These are phyloP conservation scores for Aurelia sp. DNA, from an alignment of 30 jellyfish, hydroid and myxozoan species.

Conservation along the genomic window DNA sequence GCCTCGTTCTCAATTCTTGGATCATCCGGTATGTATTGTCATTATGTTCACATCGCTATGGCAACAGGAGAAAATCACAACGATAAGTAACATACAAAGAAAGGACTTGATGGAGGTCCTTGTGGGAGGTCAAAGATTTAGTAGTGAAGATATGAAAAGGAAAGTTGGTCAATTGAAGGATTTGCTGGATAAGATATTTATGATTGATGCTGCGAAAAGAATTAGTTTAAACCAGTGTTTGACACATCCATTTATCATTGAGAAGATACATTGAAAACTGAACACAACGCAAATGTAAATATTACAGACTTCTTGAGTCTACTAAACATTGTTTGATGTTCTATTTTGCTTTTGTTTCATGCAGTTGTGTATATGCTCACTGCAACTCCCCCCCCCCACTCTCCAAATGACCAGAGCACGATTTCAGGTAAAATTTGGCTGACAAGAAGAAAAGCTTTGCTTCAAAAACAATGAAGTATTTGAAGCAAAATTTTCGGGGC, in stretches of 20 bases:
- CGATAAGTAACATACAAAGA: slow-evolving; percentile 80
- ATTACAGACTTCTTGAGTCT: background rate
- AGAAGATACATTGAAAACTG: slow-evolving; percentile 69
- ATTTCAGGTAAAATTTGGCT: background rate
- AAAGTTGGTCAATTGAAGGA: slow-evolving; percentile 97
- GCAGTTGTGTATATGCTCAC: too few relatives aligned
- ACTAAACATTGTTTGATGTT: background rate
- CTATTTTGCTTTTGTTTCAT: too few relatives aligned
- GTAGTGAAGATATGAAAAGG: slow-evolving; percentile 81
- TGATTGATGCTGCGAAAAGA: slow-evolving; percentile 96
- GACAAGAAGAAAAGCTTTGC: background rate
- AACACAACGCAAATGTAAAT: background rate
- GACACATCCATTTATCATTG: slow-evolving; percentile 89
- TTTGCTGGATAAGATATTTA: slow-evolving; percentile 90
- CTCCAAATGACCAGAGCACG: too few relatives aligned
- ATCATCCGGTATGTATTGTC: slow-evolving; percentile 64
- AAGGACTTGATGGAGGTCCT: slow-evolving; percentile 86
- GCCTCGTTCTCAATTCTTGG: slow-evolving; percentile 37
- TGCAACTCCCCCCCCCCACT: too few relatives aligned
- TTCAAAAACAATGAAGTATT: background rate
- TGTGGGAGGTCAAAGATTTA: slow-evolving; percentile 70
- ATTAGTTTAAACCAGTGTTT: slow-evolving; percentile 89
- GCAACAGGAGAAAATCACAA: slow-evolving; percentile 92
- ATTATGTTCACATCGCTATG: background rate
- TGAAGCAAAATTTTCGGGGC: too few relatives aligned